Percentiles rank a stretch among this genome's conserved stretches.
Evolutionary conservation across 2,888 invertebrate species (phyloP).

Genomic region (Ennomos fuscantarius): DNA sequence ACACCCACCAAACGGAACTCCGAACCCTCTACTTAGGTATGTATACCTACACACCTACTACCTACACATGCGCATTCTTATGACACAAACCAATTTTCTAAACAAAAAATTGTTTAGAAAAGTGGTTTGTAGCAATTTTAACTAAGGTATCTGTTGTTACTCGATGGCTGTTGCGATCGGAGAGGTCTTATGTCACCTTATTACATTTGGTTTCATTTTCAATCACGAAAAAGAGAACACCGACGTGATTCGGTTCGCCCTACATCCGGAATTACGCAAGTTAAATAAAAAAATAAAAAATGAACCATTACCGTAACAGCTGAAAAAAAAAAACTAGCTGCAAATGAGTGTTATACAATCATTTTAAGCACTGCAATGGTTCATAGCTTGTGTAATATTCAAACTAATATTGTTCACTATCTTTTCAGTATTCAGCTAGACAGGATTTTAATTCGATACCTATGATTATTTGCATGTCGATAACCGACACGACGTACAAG

Average conservation of each 20-base stretch:
- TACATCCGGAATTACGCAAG: conserved; percentile 64
- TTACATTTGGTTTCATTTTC: conserved; percentile 48
- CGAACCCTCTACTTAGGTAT: no score
- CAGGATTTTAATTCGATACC: no score
- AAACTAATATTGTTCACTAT: no score
- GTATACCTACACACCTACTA: no score
- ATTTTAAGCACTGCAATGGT: background rate
- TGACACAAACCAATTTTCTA: background rate
- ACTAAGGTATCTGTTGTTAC: background rate
- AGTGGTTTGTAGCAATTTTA: no score
- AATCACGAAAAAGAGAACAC: conserved; percentile 51
- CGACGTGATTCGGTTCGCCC: conserved; percentile 57
- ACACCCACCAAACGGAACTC: no score
- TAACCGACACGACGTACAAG: no score
- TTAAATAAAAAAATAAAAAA: conserved; percentile 51
- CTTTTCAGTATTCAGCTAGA: no score
- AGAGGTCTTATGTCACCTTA: conserved; percentile 51
- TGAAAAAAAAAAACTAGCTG: conserved; percentile 24
- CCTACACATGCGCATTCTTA: no score
- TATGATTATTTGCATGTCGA: no score
- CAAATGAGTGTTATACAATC: conserved; percentile 32
- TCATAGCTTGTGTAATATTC: no score
- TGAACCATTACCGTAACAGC: conserved; percentile 50
- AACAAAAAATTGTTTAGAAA: no score
- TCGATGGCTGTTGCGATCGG: background rate